phyloP scores from a whole-genome alignment of 2,113 vertebrate species.

The Cottus gobio region DNA sequence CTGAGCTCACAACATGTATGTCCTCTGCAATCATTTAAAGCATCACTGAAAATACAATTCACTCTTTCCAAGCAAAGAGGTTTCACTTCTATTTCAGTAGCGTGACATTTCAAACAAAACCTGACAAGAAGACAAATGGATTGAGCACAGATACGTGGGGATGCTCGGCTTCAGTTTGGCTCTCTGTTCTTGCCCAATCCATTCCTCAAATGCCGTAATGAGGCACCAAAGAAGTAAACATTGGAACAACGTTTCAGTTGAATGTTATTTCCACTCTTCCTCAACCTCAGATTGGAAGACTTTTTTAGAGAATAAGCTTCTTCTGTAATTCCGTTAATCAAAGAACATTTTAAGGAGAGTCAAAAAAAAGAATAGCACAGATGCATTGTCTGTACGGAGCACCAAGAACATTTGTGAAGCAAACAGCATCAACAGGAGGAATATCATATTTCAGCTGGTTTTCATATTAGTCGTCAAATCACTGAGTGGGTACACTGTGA shows the following conservation, averaged over 20 bases:
- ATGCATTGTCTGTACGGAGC: background rate
- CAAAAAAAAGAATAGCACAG: background rate
- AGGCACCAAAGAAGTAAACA: constrained; percentile 7
- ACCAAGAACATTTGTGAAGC: constrained; percentile 9
- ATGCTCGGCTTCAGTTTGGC: background rate
- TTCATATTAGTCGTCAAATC: constrained; percentile 13
- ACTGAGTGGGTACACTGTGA: constrained; percentile 32
- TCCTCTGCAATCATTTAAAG: constrained; percentile 28
- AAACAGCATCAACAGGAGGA: background rate
- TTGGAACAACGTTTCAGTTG: constrained; percentile 5
- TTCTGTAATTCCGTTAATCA: constrained; percentile 22
- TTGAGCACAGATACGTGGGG: background rate
- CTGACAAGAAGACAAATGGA: background rate
- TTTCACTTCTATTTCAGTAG: background rate
- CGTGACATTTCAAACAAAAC: constrained; percentile 2
- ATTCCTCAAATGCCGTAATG: background rate
- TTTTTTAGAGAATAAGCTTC: constrained; percentile 12
- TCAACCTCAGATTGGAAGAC: constrained; percentile 4
- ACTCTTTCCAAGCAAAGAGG: background rate
- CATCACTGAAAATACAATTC: constrained; percentile 26
- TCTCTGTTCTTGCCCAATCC: background rate
- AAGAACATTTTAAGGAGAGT: background rate
- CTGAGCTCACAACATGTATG: constrained; percentile 3
- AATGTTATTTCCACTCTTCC: background rate
- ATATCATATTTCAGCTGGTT: constrained; percentile 7